Base-by-base conservation (phyloP, 2,888 invertebrate species). In the Cryptocephalus moraei region DNA sequence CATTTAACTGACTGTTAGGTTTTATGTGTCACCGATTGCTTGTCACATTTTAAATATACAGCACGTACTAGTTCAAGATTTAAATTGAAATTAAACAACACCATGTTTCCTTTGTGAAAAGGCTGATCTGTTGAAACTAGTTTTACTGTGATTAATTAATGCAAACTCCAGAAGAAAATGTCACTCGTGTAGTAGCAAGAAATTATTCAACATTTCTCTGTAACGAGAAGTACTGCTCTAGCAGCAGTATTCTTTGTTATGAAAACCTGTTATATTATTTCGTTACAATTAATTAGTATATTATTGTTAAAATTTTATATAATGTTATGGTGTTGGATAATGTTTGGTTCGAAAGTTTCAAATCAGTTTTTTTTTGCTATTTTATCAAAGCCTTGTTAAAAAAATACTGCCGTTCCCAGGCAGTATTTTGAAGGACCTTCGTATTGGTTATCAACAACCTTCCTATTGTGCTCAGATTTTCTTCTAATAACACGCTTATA, bases 291-390 rank as follows among this genome's bases (percentile, higher is more conserved):
- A 49, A 59, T 62, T 63, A 60, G 56, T 62, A 60, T 63, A 64
- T 63, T 65, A 66, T 67, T 67, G 66, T 68, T 68, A 63, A 64
- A 66, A 61, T 67, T 69, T 67, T 68, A 66, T 68, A 67, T 68
- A 65, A 66, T 67, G 65, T 68, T 66, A 59, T 56, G 58, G 60
- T 55, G 59, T 58, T 64, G 65, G 65, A 58, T 54, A 63, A 63
- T 65, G 65, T 64, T 64, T 56, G 56, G 51, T 56, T 51, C 33
- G 43, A 43, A 43, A 6, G 36, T 36, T 36, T 44, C 41, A 13
- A 50, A 50, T 45, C 40, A 33, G 40, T 14, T 40, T 45, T 41
- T 33, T 50, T 55, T 53, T 47, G 47, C 53, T 53, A 36, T 14
- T 39, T 45, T 45, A 39, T 33, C 45, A 39, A 38, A 51, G 45